Base-by-base conservation (phyloP, 2,888 invertebrate species). In the Pimpla rufipes region DNA sequence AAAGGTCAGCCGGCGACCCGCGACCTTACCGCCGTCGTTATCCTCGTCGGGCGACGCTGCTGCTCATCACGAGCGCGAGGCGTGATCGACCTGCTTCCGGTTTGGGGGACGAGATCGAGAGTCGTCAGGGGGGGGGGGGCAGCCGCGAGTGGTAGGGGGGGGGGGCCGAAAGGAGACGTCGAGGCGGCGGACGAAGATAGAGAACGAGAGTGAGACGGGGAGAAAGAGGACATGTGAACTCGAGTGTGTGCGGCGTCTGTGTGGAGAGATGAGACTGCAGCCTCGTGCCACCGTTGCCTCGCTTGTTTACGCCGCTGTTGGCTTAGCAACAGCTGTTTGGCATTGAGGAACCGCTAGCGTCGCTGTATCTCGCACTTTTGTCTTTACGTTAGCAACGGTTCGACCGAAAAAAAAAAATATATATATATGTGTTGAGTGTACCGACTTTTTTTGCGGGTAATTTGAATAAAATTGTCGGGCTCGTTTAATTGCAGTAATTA, bases 281-380 rank as follows among this genome's bases (percentile, higher is more conserved):
- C 81, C 80, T 86, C 68, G 81, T 83, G 74, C 68, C 47, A 66
- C 66, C 62, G 67, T 74, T 79, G 45, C 40, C 71, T 85, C 73
- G 85, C 86, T 88, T 88, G 86, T 89, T 89, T 89, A 89, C 87
- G 88, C 52, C 87, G 87, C 86, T 90, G 88, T 90, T 89, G 89
- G 90, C 90, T 88, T 90, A 88, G 91, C 91, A 90, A 90, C 90
- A 90, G 89, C 89, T 90, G 89, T 90, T 90, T 88, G 90, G 86
- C 90, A 89, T 88, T 88, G 87, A 87, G 85, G 79, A 81, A 64
- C 73, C 73, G 52, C 18, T 74, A 37, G 37, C 35, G 37, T 21
- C 10, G 1, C 45, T 42, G 11, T 67, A 16, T 67, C 37, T 67
- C 40, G 0, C 23, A 18, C 55, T 67, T 59, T 50, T 77, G 11